Evolutionary conservation across 2,888 invertebrate species (phyloP).

Genomic region (Bursaphelenchus okinawaensis): DNA sequence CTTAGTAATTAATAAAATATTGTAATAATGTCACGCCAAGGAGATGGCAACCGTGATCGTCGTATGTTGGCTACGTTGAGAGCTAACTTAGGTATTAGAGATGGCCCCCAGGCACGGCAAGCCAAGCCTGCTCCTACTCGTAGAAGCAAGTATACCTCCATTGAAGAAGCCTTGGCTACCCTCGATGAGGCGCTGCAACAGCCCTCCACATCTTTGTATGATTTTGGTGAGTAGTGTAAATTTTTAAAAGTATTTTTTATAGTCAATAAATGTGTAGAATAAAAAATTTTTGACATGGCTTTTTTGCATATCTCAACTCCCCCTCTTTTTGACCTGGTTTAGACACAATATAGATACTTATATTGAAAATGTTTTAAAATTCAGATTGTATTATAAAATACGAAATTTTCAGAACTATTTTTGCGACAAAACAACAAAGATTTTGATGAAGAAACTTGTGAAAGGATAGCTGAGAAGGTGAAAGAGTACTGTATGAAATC

Average conservation of each 20-base stretch:
- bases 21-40: too few relatives aligned
- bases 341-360: background rate
- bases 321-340: too few relatives aligned
- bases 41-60: too few relatives aligned
- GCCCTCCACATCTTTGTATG: constrained; percentile 5
- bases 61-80: background rate
- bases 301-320: background rate
- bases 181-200: constrained; percentile 4
- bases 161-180: constrained; percentile 2
- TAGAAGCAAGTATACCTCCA: background rate
- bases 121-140: background rate
- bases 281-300: background rate
- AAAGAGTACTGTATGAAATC: constrained; percentile 1
- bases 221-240: constrained; percentile 4
- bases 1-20: too few relatives aligned
- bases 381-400: background rate
- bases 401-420: constrained; percentile 3
- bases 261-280: background rate
- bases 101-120: background rate
- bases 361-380: background rate
- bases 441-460: background rate
- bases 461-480: background rate
- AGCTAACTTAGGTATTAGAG: background rate
- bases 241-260: background rate
- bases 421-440: background rate